Base-by-base conservation (phyloP, 1,140 invertebrate species). In the Drepana arcuata region DNA sequence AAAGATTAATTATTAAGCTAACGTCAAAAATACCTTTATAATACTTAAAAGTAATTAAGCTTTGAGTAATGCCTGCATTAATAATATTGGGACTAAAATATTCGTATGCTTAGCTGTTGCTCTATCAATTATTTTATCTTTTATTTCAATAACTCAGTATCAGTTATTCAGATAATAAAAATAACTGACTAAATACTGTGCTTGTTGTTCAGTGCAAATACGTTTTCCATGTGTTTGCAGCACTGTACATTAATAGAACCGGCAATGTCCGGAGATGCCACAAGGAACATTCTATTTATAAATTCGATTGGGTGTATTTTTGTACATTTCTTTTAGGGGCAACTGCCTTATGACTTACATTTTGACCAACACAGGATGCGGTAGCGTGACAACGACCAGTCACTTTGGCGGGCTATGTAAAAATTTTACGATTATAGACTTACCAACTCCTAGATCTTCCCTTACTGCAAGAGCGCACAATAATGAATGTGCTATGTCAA, bases 401-500 rank as follows among this genome's bases (percentile, higher is more conserved):
- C 41, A 25, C 37, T 38, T 65, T 63, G 55, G 63, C 65, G 63
- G 46, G 51, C 43, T 42, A 38, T 14, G 54, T 69, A 62, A 53
- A 48, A 64, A 66, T 53, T 27, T 30, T 39, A 42, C 31, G 43
- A 31, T 30, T 48, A 59, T 54, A 39, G 43, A 74, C 88, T 89
- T 87, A 95, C 93, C 93, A 68, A 90, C 85, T 67, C 95, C 95
- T 61, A 98, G 89, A 88, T 99, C 98, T 82, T 99, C 97, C 67
- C 96, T 88, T 32, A 99, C 93, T 65, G 95, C 93, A 45, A 97
- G 85, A 67, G 94, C 94, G 80, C 93, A 95, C 24, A 97, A 86
- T 54, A 94, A 88, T 83, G 91, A 93, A 85, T 99, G 95, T 44
- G 97, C 97, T 62, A 98, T 92, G 79, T 99, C 97, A 84, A 99